These are phyloP conservation scores for Acropora yongei DNA, from an alignment of 64 coral and sea anemone species.

Conservation along the genomic window DNA sequence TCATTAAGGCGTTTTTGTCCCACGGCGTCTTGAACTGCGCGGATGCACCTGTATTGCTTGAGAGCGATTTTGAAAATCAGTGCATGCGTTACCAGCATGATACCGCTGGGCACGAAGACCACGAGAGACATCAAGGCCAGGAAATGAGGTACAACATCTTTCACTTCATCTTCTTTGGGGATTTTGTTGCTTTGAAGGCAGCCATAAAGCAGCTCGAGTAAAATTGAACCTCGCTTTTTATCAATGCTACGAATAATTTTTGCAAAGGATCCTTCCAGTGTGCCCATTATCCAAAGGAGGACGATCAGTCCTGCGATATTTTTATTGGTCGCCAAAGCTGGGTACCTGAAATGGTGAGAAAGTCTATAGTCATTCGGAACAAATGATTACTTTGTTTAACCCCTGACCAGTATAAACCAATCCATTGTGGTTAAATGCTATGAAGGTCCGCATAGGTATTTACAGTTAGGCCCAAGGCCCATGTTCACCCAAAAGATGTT, in stretches of 20 bases:
- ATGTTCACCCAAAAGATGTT: background rate
- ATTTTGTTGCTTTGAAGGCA: slow-evolving; percentile 16
- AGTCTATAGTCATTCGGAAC: background rate
- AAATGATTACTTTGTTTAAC: too few relatives aligned
- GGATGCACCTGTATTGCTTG: background rate
- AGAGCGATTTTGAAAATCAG: slow-evolving; percentile 21
- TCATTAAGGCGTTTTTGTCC: slow-evolving; percentile 11
- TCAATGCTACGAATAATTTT: background rate
- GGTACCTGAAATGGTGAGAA: background rate
- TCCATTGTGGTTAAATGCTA: too few relatives aligned
- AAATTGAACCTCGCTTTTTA: background rate
- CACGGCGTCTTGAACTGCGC: slow-evolving; percentile 5
- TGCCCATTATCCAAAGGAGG: background rate
- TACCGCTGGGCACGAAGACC: slow-evolving; percentile 27
- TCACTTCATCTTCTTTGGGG: background rate
- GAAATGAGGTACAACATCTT: background rate
- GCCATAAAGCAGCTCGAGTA: background rate
- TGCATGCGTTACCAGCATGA: slow-evolving; percentile 34
- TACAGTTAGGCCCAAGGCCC: too few relatives aligned
- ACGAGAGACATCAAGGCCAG: background rate
- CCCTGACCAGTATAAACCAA: too few relatives aligned
- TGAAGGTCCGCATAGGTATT: too few relatives aligned
- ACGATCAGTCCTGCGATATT: background rate
- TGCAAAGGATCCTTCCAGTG: background rate
- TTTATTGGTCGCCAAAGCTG: background rate